phyloP scores from a whole-genome alignment of 2,888 invertebrate species.

The Sialis fuliginosa region DNA sequence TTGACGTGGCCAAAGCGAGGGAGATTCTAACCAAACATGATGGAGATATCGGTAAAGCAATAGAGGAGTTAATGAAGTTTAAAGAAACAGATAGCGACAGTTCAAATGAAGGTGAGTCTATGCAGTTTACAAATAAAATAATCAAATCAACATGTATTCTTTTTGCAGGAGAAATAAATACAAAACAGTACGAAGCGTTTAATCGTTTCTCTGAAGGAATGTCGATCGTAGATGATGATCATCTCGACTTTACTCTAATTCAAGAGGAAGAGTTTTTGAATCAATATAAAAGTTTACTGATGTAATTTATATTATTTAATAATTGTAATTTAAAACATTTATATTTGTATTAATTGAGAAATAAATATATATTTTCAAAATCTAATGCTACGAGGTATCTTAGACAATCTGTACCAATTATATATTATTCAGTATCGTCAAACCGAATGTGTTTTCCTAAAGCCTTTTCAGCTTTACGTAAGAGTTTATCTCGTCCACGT shows the following conservation, averaged over 20 bases:
- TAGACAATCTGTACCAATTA: too few relatives aligned
- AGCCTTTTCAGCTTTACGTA: constrained; percentile 44
- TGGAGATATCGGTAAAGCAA: constrained; percentile 37
- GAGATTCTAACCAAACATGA: constrained; percentile 32
- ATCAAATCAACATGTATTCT: not conserved
- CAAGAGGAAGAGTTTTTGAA: constrained; percentile 51
- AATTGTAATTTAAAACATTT: not conserved
- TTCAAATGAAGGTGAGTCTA: constrained; percentile 18
- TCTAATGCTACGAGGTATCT: not conserved
- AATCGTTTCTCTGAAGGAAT: constrained; percentile 39
- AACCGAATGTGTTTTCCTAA: constrained; percentile 56
- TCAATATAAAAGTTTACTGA: constrained; percentile 28
- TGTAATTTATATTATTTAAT: not conserved
- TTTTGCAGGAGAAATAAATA: not conserved
- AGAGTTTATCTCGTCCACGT: constrained; percentile 38
- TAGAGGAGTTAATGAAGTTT: constrained; percentile 35
- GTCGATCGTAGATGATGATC: constrained; percentile 44
- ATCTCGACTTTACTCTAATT: constrained; percentile 48
- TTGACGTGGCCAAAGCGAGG: constrained; percentile 30
- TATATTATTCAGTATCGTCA: constrained; percentile 31
- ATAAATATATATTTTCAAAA: not conserved
- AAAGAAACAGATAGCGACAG: constrained; percentile 20
- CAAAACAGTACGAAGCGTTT: constrained; percentile 33
- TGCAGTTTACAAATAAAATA: not conserved
- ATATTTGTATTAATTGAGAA: not conserved